phyloP scores from a whole-genome alignment of 2,888 invertebrate genomes.

The Athalia rosae region DNA sequence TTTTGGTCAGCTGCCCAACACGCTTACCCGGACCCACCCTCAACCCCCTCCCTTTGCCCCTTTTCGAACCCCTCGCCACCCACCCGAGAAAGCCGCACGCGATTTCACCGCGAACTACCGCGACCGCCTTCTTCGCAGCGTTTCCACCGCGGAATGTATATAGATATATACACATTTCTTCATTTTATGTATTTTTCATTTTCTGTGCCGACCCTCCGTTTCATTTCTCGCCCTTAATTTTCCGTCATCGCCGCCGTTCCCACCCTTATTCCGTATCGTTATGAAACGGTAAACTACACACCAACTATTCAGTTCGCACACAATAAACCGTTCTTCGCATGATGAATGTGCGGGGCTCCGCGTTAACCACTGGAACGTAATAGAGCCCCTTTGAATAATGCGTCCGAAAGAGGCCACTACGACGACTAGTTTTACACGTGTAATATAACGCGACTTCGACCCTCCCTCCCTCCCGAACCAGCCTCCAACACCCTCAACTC shows the following conservation, averaged over 20 bases:
- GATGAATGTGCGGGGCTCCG: constrained; percentile 46
- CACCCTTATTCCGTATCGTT: neutral
- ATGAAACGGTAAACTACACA: constrained; percentile 21
- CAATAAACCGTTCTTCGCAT: constrained; percentile 43
- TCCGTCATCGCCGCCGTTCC: neutral
- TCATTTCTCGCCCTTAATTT: neutral
- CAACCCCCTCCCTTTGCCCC: neutral
- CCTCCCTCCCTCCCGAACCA: neutral
- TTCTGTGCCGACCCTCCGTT: no score
- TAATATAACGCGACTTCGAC: neutral
- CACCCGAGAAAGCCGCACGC: constrained; percentile 25
- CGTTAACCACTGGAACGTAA: constrained; percentile 46
- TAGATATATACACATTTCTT: no score
- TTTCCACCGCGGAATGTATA: no score
- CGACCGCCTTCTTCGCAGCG: no score
- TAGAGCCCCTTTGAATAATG: constrained; percentile 46
- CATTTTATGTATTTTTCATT: no score
- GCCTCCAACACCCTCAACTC: neutral
- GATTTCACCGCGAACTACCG: neutral
- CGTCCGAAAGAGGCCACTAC: constrained; percentile 17
- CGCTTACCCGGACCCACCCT: constrained; percentile 52
- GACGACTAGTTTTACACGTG: constrained; percentile 23
- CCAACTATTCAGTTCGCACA: constrained; percentile 38
- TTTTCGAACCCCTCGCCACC: neutral
- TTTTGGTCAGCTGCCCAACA: constrained; percentile 63